Percentiles rank a stretch among this genome's conserved stretches.
Conservation (phyloP, 2,888 invertebrate species). For the Drosophila imparisetae region DNA sequence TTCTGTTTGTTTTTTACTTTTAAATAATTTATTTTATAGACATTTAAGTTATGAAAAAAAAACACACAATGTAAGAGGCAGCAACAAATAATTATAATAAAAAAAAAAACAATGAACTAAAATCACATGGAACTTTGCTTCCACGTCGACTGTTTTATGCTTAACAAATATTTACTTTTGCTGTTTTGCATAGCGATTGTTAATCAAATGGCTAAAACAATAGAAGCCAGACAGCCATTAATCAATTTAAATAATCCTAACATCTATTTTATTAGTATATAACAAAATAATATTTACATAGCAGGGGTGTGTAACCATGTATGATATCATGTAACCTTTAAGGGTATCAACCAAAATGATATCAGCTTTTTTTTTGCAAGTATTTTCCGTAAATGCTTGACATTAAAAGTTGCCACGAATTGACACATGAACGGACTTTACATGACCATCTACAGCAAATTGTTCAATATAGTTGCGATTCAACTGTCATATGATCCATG, state of each 20-base stretch:
- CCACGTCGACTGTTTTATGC: neutral
- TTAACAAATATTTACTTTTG: neutral
- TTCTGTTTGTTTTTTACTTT: constrained; percentile 77
- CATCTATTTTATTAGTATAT: neutral
- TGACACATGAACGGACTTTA: constrained; percentile 73
- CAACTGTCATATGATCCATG: constrained; percentile 60
- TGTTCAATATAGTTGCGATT: constrained; percentile 70
- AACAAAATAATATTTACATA: neutral
- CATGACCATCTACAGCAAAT: constrained; percentile 71
- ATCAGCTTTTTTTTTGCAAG: neutral
- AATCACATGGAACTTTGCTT: neutral
- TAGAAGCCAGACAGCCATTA: neutral
- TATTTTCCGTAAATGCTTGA: constrained; percentile 24
- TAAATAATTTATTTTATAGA: constrained; percentile 69
- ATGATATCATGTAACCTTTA: constrained; percentile 1
- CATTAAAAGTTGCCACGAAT: constrained; percentile 47
- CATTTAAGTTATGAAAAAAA: constrained; percentile 29
- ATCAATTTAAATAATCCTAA: neutral
- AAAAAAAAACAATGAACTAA: constrained; percentile 16
- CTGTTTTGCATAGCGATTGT: neutral
- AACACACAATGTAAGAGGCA: constrained; percentile 41
- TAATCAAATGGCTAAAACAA: neutral
- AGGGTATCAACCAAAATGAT: neutral
- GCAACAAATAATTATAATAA: constrained; percentile 28
- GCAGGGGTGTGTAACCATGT: neutral